Base-by-base conservation (phyloP, 2,113 vertebrate genomes). In the Gila orcuttii region DNA sequence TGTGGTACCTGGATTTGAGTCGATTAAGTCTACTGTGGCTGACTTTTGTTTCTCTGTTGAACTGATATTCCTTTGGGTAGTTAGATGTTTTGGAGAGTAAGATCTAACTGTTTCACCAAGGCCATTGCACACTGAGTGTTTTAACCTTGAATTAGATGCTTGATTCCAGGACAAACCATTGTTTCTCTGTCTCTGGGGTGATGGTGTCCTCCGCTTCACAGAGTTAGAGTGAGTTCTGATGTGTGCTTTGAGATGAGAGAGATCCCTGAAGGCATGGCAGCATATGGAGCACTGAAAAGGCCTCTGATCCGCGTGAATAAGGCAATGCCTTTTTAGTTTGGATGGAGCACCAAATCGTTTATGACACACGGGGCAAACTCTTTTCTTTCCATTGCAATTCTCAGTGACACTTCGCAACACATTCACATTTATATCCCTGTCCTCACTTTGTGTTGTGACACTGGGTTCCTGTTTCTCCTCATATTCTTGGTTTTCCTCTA, bases 271-370 rank as follows among this genome's bases (percentile, higher is more conserved):
- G 36, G 91, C 92, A 86, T 94, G 95, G 59, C 90, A 92, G 90
- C 96, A 97, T 88, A 95, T 88, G 90, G 86, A 90, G 92, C 96
- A 97, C 83, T 93, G 92, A 90, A 96, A 96, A 85, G 96, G 96
- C 86, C 94, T 96, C 90, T 96, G 95, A 85, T 95, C 95, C 5
- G 95, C 96, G 86, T 96, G 96, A 91, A 91, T 96, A 90, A 96
- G 94, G 90, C 95, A 96, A 88, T 96, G 96, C 79, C 96, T 95
- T 88, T 94, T 88, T 71, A 96, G 94, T 89, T 96, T 96, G 84
- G 95, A 96, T 88, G 94, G 89, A 66, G 96, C 95, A 3, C 93
- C 95, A 90, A 96, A 96, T 75, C 90, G 92, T 90, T 96, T 96
- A 84, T 93, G 93, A 91, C 95, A 96, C 91, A 93, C 93, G 86